Percentiles rank a stretch among this genome's conserved stretches.
Evolutionary conservation across 2,888 invertebrate species (phyloP).

Genomic region (Oxycera nigricornis): DNA sequence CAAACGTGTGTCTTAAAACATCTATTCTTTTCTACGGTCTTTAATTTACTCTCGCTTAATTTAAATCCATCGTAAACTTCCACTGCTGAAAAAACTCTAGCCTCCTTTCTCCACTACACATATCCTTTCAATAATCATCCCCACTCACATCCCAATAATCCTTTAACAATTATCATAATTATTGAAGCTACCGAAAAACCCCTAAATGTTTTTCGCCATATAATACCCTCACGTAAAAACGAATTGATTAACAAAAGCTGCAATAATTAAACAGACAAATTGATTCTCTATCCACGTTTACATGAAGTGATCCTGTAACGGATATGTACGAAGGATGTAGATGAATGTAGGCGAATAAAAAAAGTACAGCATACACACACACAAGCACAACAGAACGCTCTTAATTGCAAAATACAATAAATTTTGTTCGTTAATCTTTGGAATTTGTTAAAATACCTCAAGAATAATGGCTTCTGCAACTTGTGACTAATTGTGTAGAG

Average conservation of each 20-base stretch:
- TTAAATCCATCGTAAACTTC: too few relatives aligned
- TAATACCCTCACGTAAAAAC: slow-evolving; percentile 1
- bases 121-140: not conserved
- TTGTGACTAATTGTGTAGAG: slow-evolving; percentile 37
- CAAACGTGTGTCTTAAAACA: too few relatives aligned
- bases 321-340: not conserved
- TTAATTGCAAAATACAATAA: slow-evolving; percentile 35
- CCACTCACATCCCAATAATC: not conserved
- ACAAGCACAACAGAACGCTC: not conserved
- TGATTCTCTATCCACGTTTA: slow-evolving; percentile 25
- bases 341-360: not conserved
- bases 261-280: slow-evolving; percentile 22
- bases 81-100: too few relatives aligned
- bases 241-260: slow-evolving; percentile 9
- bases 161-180: slow-evolving; percentile 6
- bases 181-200: not conserved
- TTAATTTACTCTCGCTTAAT: too few relatives aligned
- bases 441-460: slow-evolving; percentile 40
- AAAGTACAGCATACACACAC: not conserved
- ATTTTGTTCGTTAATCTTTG: slow-evolving; percentile 33
- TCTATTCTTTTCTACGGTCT: too few relatives aligned
- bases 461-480: slow-evolving; percentile 39
- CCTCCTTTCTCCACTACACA: slow-evolving; percentile 42
- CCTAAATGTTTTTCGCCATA: not conserved
- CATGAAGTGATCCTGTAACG: not conserved